These are phyloP conservation scores for Callaeas wilsoni DNA, from an alignment of 2,113 vertebrate genomes.

Conservation along the genomic window DNA sequence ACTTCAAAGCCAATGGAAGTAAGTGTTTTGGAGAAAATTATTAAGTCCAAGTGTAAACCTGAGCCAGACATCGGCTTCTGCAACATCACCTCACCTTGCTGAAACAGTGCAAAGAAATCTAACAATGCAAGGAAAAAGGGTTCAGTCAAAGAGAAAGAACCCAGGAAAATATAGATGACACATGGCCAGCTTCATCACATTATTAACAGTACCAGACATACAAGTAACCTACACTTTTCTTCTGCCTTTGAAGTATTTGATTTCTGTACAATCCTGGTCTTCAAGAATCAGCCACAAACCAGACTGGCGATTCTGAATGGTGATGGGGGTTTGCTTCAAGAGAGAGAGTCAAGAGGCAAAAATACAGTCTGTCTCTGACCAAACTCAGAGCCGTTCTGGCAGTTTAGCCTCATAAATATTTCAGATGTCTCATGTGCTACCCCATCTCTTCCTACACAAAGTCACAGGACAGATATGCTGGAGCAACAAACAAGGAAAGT, in stretches of 20 bases:
- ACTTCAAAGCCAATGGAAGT: background rate
- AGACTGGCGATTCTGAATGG: background rate
- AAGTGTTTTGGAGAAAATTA: background rate
- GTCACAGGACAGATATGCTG: background rate
- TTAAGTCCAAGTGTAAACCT: background rate
- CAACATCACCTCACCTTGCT: accelerated
- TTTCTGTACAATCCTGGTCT: background rate
- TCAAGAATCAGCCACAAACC: background rate
- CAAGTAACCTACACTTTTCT: accelerated
- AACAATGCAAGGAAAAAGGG: background rate
- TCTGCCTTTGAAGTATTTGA: background rate
- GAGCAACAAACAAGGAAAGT: background rate
- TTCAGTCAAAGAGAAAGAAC: background rate
- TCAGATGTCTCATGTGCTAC: background rate
- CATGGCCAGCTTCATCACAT: background rate
- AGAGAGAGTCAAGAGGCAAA: background rate
- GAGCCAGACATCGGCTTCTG: background rate
- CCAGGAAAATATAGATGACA: background rate
- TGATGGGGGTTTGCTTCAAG: background rate
- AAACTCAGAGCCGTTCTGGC: background rate
- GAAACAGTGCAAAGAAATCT: background rate
- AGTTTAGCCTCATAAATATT: background rate
- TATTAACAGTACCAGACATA: background rate
- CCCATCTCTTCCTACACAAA: background rate
- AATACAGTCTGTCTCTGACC: background rate